Conservation (phyloP, 1,140 invertebrate genomes). For the Orchestia grillus region DNA sequence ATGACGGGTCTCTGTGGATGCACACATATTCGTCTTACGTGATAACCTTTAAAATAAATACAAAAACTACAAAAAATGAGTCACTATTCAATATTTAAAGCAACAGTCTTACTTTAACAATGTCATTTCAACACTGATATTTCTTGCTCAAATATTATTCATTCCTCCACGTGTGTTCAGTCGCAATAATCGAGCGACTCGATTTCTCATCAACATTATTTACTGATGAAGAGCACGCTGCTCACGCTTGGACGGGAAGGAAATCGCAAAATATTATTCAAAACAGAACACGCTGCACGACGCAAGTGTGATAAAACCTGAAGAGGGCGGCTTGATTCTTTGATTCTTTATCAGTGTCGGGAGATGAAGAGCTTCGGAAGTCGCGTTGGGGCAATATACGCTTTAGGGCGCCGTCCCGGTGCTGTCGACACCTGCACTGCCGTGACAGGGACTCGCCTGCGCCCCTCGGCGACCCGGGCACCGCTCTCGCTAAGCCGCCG, state of each 20-base stretch:
- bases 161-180: background rate
- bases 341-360: conserved; percentile 48
- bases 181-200: background rate
- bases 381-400: background rate
- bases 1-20: background rate
- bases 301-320: background rate
- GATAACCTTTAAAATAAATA: background rate
- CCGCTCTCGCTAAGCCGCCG: background rate
- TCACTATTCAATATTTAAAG: background rate
- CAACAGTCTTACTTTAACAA: too few species aligned
- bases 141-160: background rate
- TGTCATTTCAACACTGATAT: background rate
- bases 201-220: background rate
- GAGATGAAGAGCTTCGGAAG: conserved; percentile 32
- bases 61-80: background rate
- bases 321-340: background rate
- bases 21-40: background rate
- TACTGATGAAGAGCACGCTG: background rate
- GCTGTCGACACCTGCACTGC: background rate
- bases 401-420: background rate
- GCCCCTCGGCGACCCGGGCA: too few species aligned
- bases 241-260: background rate
- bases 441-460: background rate
- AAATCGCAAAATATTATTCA: background rate
- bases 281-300: background rate